Percentiles rank a stretch among this genome's conserved stretches.
Conservation (phyloP, 1,140 invertebrate genomes). For the Drosophila baimaii region DNA sequence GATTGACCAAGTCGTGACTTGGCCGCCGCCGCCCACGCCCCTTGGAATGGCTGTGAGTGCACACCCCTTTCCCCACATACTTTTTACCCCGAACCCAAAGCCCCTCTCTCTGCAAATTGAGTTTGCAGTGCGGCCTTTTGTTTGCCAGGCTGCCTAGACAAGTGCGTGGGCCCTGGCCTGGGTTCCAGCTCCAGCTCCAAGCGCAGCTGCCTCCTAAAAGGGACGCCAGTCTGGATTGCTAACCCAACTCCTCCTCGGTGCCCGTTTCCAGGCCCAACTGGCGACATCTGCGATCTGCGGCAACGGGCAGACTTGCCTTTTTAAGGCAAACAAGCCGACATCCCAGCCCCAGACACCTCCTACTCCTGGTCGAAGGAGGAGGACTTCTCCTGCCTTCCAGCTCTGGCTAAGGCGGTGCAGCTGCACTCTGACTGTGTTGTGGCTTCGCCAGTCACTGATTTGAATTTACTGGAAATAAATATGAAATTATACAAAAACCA, state of each 20-base stretch:
- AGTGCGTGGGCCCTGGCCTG: constrained; percentile 64
- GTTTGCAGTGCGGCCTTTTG: constrained; percentile 55
- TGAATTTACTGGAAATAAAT: background rate
- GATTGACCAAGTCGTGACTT: constrained; percentile 58
- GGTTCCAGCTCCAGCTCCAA: background rate
- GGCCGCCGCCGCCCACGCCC: constrained; percentile 25
- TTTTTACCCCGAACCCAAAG: background rate
- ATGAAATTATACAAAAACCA: background rate
- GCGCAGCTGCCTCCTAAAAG: constrained; percentile 60
- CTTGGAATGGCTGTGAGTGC: constrained; percentile 1
- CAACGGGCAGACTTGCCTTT: constrained; percentile 51
- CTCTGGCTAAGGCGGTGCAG: constrained; percentile 40
- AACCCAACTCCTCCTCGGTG: constrained; percentile 10
- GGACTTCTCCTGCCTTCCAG: background rate
- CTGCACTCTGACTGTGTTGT: constrained; percentile 36
- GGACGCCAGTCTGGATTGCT: constrained; percentile 32
- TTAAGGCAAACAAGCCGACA: constrained; percentile 71
- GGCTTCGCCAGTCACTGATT: constrained; percentile 1
- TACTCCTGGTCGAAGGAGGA: constrained; percentile 9
- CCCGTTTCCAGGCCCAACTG: constrained; percentile 25
- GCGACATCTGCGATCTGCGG: constrained; percentile 75
- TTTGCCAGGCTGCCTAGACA: constrained; percentile 59
- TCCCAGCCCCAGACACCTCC: constrained; percentile 19
- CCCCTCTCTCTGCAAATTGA: constrained; percentile 56
- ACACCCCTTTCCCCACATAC: constrained; percentile 19